phyloP scores from a whole-genome alignment of 2,888 invertebrate genomes.

The Rhabditophanes sp. region DNA sequence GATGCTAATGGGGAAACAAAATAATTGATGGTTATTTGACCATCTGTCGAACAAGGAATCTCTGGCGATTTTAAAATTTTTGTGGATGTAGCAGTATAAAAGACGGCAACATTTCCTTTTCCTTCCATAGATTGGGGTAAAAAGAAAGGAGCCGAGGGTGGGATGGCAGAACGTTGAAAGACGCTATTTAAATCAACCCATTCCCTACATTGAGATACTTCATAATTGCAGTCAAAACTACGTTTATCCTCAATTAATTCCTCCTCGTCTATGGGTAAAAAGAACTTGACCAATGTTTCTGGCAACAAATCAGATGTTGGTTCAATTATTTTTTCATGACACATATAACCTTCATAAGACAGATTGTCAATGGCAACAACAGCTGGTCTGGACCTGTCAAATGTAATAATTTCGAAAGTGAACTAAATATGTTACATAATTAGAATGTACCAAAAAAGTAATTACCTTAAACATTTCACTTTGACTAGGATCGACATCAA shows the following conservation, averaged over 20 bases:
- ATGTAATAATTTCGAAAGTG: slow-evolving; percentile 32
- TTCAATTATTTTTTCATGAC: slow-evolving; percentile 4
- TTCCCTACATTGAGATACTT: too few relatives aligned
- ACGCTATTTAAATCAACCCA: too few relatives aligned
- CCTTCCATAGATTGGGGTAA: too few relatives aligned
- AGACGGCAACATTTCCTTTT: slow-evolving; percentile 2
- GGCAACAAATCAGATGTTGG: slow-evolving; percentile 3
- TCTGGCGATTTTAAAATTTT: slow-evolving; percentile 2
- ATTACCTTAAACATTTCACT: slow-evolving; percentile 29
- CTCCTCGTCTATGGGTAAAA: too few relatives aligned
- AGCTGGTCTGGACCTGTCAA: slow-evolving; percentile 26
- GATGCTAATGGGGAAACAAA: slow-evolving; percentile 1
- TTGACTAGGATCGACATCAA: slow-evolving; percentile 37
- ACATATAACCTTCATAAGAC: slow-evolving; percentile 3
- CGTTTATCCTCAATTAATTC: too few relatives aligned
- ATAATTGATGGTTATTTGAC: slow-evolving; percentile 1
- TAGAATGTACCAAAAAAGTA: slow-evolving; percentile 3
- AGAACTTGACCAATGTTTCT: slow-evolving; percentile 1
- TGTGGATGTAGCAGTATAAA: slow-evolving; percentile 1
- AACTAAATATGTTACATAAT: slow-evolving; percentile 20
- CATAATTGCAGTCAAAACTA: too few relatives aligned
- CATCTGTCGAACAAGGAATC: slow-evolving; percentile 3
- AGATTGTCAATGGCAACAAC: slow-evolving; percentile 23
- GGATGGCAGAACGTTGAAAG: too few relatives aligned
- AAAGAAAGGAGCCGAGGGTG: too few relatives aligned